Base-by-base conservation (phyloP, 2,888 invertebrate genomes). In the Caenorhabditis sinica region DNA sequence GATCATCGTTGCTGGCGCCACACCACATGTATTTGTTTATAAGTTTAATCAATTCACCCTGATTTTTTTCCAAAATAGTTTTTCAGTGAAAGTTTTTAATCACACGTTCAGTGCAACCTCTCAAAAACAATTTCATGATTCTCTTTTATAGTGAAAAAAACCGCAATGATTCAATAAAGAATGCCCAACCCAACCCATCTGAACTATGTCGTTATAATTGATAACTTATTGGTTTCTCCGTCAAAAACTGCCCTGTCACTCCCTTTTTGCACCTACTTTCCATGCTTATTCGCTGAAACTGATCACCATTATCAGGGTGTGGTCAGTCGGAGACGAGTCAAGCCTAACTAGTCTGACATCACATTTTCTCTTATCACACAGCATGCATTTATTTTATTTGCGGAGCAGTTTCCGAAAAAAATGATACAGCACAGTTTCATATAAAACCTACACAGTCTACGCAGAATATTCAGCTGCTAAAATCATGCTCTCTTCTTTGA, bases 291-390 rank as follows among this genome's bases (percentile, higher is more conserved):
- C 65, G 17, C 43, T 65, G 65, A 65, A 65, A 65, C 43, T 25
- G 28, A 45, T n/a, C 28, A 45, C 13, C 25, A 5, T 65, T 65
- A 65, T 65, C 65, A 65, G 65, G 65, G 65, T 45, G 65, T 65
- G 45, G 65, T 65, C 65, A 65, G 28, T 28, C 8, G 23, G 45
- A 23, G n/a, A 49, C 49, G 20, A 49, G 11, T 65, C 65, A 45
- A 45, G 65, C 65, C 28, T 45, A 65, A 65, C 65, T 25, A 65
- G 8, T 1, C 17, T 65, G 65, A 65, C 65, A 65, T 65, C 65
- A 65, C 45, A 30, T 28, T 28, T 30, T n/a, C 43, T 9, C 65
- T 65, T 65, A 45, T 65, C 45, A 45, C 28, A 45, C 45, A 40
- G 40, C 13, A 43, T 65, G 5, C 43, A 25, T 17, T 63, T 45